A percentile compares a stretch with the other conserved stretches of the same genome.
These are phyloP conservation scores for Sprattus sprattus DNA, from an alignment of 2,113 vertebrate species.

Conservation along the genomic window DNA sequence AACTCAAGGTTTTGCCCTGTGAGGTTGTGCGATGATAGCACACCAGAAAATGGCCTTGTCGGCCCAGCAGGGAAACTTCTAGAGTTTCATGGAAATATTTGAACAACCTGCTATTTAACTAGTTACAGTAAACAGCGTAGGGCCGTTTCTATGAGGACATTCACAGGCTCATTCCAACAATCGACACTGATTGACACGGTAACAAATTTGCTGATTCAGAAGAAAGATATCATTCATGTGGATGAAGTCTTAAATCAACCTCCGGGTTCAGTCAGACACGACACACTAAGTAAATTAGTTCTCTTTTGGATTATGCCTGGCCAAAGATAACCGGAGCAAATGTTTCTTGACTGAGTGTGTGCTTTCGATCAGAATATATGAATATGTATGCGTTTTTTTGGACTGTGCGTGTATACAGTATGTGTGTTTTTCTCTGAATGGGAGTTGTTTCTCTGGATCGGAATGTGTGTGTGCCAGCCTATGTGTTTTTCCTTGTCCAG, in stretches of 20 bases:
- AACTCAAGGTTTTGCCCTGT: background rate
- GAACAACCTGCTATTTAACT: conserved; percentile 41
- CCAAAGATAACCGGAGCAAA: conserved; percentile 11
- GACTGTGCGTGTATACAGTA: background rate
- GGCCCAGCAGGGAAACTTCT: conserved; percentile 40
- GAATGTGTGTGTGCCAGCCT: background rate
- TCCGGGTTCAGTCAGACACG: background rate
- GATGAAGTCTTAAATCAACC: background rate
- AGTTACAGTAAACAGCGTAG: conserved; percentile 34
- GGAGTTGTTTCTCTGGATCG: background rate
- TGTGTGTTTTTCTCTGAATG: conserved; percentile 13
- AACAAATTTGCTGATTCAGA: conserved; percentile 25
- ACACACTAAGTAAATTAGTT: background rate
- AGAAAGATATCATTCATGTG: conserved; percentile 28
- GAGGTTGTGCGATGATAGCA: conserved; percentile 12
- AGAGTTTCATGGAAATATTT: conserved; percentile 40
- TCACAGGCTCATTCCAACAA: conserved; percentile 29
- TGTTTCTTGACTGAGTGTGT: background rate
- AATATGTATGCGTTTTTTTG: background rate
- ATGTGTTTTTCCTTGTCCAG: background rate
- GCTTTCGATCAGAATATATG: conserved; percentile 5
- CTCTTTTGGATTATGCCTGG: background rate
- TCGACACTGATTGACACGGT: conserved; percentile 30
- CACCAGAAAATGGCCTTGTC: conserved; percentile 35
- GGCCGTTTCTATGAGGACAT: conserved; percentile 22